These are phyloP conservation scores for Takifugu bimaculatus DNA, from an alignment of 2,113 vertebrate species.

Conservation along the genomic window DNA sequence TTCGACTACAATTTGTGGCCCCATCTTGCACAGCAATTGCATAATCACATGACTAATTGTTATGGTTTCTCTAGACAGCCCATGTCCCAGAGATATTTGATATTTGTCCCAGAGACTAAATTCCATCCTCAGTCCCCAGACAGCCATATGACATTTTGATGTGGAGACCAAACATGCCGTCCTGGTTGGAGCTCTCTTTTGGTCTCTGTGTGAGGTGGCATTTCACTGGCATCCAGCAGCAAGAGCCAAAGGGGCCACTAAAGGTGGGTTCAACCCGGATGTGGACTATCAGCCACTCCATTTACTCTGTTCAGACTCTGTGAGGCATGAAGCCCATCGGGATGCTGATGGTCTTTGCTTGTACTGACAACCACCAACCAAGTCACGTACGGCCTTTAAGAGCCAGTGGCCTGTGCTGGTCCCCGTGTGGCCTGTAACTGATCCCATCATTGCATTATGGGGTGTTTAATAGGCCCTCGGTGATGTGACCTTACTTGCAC, in stretches of 20 bases:
- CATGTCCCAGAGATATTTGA: too few species aligned
- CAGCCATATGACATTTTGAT: background rate
- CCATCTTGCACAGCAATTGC: too few species aligned
- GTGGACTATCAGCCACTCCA: slow-evolving; percentile 44
- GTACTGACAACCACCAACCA: slow-evolving; percentile 48
- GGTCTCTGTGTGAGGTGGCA: slow-evolving; percentile 1
- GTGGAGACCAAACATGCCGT: too few species aligned
- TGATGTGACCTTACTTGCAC: slow-evolving; percentile 55
- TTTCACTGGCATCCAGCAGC: background rate
- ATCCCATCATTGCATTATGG: slow-evolving; percentile 63
- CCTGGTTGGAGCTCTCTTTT: background rate
- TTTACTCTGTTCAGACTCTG: slow-evolving; percentile 55
- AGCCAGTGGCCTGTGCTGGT: slow-evolving; percentile 53
- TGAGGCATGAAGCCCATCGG: slow-evolving; percentile 53
- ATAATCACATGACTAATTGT: too few species aligned
- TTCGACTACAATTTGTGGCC: too few species aligned
- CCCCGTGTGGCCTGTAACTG: slow-evolving; percentile 56
- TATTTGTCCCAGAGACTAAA: too few species aligned
- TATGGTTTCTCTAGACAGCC: too few species aligned
- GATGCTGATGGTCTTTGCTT: slow-evolving; percentile 43
- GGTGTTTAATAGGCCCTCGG: slow-evolving; percentile 51
- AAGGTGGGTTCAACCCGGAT: slow-evolving; percentile 61
- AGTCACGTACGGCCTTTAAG: slow-evolving; percentile 56
- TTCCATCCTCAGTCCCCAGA: too few species aligned
- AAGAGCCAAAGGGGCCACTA: slow-evolving; percentile 3